Conservation (phyloP, 2,113 vertebrate species). For the Amazona vittata region DNA sequence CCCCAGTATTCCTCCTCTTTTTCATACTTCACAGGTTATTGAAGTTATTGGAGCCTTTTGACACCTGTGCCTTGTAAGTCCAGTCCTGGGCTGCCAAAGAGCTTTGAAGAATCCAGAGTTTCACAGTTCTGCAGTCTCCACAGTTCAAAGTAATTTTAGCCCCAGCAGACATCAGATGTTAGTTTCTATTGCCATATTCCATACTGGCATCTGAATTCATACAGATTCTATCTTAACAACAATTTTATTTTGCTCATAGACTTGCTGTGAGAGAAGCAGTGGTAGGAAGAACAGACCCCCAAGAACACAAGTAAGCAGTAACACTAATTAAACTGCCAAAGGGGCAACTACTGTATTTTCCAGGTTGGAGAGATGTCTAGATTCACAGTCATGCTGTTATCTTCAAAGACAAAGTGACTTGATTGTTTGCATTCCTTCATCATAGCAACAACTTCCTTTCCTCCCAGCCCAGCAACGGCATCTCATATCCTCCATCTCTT, state of each 20-base stretch:
- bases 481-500: not conserved
- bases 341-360: not conserved
- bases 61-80: not conserved
- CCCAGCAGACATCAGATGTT: not conserved
- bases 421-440: conserved; percentile 33
- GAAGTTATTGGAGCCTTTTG: not conserved
- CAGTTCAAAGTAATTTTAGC: not conserved
- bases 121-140: not conserved
- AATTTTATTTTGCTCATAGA: not conserved
- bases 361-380: not conserved
- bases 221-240: not conserved
- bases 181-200: not conserved
- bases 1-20: not conserved
- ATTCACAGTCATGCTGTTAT: not conserved
- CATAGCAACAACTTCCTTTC: conserved; percentile 45
- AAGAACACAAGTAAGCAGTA: not conserved
- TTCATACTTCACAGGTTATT: not conserved
- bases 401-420: not conserved
- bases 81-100: not conserved
- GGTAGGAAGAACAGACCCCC: not conserved
- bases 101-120: not conserved
- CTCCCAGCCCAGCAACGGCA: not conserved
- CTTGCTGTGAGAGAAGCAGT: not conserved
- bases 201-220: not conserved
- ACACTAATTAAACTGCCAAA: not conserved